Evolutionary conservation across 92 coral and sea anemone genomes (phyloP).

Genomic region (Virgularia gustaviana): DNA sequence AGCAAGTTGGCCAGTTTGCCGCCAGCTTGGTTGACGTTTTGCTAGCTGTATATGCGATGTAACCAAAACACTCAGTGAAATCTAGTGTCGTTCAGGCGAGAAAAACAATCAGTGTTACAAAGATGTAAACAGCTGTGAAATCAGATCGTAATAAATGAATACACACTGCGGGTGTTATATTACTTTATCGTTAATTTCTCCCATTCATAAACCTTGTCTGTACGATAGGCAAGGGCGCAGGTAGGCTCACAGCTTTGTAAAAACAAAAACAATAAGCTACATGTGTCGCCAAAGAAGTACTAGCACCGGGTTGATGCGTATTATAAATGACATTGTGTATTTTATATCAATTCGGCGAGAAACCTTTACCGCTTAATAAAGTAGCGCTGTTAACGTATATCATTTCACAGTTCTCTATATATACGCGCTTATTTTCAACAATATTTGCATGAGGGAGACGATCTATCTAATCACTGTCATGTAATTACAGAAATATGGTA

Average conservation of each 20-base stretch:
- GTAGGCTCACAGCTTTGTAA: background rate
- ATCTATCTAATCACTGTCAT: background rate
- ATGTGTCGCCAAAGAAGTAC: background rate
- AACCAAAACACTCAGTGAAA: background rate
- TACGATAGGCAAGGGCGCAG: slow-evolving; percentile 7
- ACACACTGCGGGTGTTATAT: slow-evolving; percentile 26
- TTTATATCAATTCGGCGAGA: no score
- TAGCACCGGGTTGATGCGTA: no score
- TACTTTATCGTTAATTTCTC: background rate
- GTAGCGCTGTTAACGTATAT: no score
- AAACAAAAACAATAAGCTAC: slow-evolving; percentile 8
- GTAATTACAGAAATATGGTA: background rate
- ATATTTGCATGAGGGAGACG: background rate
- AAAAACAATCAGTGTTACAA: background rate
- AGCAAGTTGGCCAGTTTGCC: slow-evolving; percentile 28
- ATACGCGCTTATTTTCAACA: background rate
- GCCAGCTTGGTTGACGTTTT: slow-evolving; percentile 1
- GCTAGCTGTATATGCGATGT: background rate
- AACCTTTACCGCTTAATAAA: background rate
- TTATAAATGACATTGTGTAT: no score
- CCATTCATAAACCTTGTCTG: slow-evolving; percentile 24
- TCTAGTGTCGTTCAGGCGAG: background rate
- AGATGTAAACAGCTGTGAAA: slow-evolving; percentile 14
- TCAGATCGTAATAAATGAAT: slow-evolving; percentile 33
- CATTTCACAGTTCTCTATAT: no score